phyloP scores from a whole-genome alignment of 2,797 vertebrate species.

The Gambusia yucatana region DNA sequence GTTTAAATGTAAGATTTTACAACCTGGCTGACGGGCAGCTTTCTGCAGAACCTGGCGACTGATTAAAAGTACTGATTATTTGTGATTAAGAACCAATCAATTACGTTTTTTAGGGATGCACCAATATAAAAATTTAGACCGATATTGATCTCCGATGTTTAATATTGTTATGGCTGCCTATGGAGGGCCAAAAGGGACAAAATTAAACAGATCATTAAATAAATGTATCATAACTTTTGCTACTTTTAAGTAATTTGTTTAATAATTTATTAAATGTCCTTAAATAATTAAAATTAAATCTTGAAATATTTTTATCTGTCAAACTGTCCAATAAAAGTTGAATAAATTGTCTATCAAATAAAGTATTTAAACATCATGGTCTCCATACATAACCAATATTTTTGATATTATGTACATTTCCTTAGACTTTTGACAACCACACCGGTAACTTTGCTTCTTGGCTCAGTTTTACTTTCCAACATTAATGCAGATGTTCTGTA shows the following conservation, averaged over 20 bases:
- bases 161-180: not conserved
- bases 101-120: not conserved
- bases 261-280: too few species aligned
- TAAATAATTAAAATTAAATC: too few species aligned
- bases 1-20: not conserved
- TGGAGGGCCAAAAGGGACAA: too few species aligned
- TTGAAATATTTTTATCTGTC: too few species aligned
- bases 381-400: not conserved
- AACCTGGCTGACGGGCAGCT: not conserved
- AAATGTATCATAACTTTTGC: too few species aligned
- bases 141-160: not conserved
- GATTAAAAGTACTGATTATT: not conserved
- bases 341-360: too few species aligned
- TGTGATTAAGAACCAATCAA: not conserved
- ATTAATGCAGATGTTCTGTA: not conserved
- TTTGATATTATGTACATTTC: not conserved
- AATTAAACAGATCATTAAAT: too few species aligned
- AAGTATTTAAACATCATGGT: too few species aligned
- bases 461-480: not conserved
- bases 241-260: too few species aligned
- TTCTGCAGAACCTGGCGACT: not conserved
- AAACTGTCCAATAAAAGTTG: too few species aligned
- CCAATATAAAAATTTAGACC: not conserved
- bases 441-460: not conserved
- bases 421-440: not conserved